Conservation (phyloP, 2,888 invertebrate genomes). For the Drosophila peninsularis region DNA sequence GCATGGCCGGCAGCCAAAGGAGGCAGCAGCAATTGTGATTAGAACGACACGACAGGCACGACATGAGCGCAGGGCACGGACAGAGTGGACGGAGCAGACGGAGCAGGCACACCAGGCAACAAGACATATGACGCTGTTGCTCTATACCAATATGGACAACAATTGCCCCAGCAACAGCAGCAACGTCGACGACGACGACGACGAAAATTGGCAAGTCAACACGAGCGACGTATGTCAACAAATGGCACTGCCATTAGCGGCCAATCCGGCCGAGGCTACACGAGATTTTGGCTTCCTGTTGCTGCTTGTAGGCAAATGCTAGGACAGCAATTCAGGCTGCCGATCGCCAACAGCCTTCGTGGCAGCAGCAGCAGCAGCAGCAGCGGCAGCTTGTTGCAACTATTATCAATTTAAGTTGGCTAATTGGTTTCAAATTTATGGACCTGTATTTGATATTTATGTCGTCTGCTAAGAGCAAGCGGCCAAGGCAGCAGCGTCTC, state of each 20-base stretch:
- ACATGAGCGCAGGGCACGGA: conserved; percentile 68
- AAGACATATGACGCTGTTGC: conserved; percentile 73
- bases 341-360: conserved; percentile 38
- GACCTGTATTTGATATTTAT: conserved; percentile 84
- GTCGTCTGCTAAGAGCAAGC: conserved; percentile 65
- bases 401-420: conserved; percentile 84
- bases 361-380: conserved; percentile 26
- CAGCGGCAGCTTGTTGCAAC: conserved; percentile 67
- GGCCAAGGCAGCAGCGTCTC: conserved; percentile 17
- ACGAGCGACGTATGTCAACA: conserved; percentile 82
- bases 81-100: background rate
- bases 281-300: conserved; percentile 58
- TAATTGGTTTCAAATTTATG: conserved; percentile 84
- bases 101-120: conserved; percentile 10
- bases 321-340: conserved; percentile 45
- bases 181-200: conserved; percentile 18
- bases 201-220: conserved; percentile 76
- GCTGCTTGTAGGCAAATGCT: conserved; percentile 68
- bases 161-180: conserved; percentile 53
- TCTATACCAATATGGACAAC: conserved; percentile 76
- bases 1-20: conserved; percentile 32
- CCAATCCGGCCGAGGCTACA: conserved; percentile 50
- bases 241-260: conserved; percentile 77
- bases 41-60: conserved; percentile 80
- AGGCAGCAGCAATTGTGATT: conserved; percentile 71